Base-by-base conservation (phyloP, 1,140 invertebrate genomes). In the Sinonovacula constricta region DNA sequence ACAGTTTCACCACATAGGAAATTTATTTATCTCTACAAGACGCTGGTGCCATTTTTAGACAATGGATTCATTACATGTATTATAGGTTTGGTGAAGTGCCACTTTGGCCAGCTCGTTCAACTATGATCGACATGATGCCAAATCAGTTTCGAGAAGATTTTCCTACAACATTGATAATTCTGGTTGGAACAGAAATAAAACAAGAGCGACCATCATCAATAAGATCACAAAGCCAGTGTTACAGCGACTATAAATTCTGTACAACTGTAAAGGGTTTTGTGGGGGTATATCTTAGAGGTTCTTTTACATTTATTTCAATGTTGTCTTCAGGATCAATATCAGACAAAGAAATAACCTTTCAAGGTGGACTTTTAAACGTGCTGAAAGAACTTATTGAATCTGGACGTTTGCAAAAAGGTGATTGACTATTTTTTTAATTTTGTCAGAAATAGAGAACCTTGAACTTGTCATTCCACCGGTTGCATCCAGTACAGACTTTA, bases 171-270 rank as follows among this genome's bases (percentile, higher is more conserved):
- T 26, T 81, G 15, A 45, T 70, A 5, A 81, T 81, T 36, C 26
- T 81, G 14, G 80, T 79, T 74, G 75, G 75, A 26, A 79, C 80
- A 30, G 76, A 81, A 74, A 39, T 79, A 7, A 79, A 79, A 53
- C 51, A 72, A 24, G 26, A 81, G 72, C 51, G 22, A 60, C 51
- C 63, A 34, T 39, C 26, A 3, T 31, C 60, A 15, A 12, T 74
- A 10, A 63, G 39, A 53, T 33, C 36, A 0, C 77, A 79, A 36
- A 70, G 68, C 34, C 67, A 79, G n/a, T n/a, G n/a, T n/a, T n/a
- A n/a, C n/a, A n/a, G n/a, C n/a, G n/a, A n/a, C n/a, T n/a, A n/a
- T n/a, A 71, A 63, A 26, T 71, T 31, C 18, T 15, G 15, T 39
- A 79, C 57, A 18, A 72, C 67, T 7, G 31, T 78, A 28, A 74